Percentiles rank a stretch among this genome's conserved stretches.
Evolutionary conservation across 2,888 invertebrate genomes (phyloP).

Genomic region (Lepas anatifera): DNA sequence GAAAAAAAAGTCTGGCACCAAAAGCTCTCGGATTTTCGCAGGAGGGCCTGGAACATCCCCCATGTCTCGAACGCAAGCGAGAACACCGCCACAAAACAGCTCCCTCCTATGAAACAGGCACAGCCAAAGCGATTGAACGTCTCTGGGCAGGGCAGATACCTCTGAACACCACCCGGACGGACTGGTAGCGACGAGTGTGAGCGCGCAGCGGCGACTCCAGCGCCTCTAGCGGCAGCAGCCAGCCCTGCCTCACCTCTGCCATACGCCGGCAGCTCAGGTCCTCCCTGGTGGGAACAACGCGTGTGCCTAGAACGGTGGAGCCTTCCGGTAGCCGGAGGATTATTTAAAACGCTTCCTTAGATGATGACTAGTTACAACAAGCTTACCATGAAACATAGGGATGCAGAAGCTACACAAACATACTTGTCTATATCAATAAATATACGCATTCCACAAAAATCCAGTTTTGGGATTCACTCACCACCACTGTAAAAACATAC

Average conservation of each 20-base stretch:
- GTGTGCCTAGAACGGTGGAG: not conserved
- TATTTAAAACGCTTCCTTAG: not conserved
- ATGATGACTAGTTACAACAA: too few species aligned
- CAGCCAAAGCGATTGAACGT: too few species aligned
- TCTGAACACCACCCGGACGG: not conserved
- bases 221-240: not conserved
- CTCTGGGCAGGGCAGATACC: too few species aligned
- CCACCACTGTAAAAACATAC: too few species aligned
- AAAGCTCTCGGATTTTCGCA: too few species aligned
- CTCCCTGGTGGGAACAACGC: not conserved
- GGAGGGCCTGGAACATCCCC: too few species aligned
- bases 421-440: not conserved
- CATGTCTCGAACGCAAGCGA: too few species aligned
- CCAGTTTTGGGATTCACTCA: too few species aligned
- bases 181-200: not conserved
- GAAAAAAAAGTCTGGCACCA: too few species aligned
- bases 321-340: not conserved
- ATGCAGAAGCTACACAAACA: not conserved
- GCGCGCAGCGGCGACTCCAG: not conserved
- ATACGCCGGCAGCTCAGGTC: not conserved
- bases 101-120: too few species aligned
- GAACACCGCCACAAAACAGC: too few species aligned
- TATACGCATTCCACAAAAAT: too few species aligned
- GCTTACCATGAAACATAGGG: not conserved
- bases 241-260: not conserved